Conservation (phyloP, 2,888 invertebrate species). For the Sepiola atlantica region DNA sequence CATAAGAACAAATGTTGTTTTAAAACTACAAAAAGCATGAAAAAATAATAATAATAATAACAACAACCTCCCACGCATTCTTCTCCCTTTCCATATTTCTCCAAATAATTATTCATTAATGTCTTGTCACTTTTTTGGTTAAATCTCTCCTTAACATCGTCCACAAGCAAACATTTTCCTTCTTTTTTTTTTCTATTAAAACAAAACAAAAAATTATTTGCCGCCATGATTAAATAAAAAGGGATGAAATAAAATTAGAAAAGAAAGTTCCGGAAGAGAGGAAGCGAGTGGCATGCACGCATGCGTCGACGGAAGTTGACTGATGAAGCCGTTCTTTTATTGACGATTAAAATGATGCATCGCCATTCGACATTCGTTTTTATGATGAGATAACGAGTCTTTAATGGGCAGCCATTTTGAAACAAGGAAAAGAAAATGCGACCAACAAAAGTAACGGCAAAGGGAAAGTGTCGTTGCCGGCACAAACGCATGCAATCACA, state of each 20-base stretch:
- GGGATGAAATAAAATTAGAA: background rate
- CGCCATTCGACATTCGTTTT: constrained; percentile 1
- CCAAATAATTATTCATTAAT: too few species aligned
- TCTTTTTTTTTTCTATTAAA: background rate
- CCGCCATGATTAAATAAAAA: background rate
- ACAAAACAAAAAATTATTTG: background rate
- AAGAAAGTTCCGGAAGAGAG: background rate
- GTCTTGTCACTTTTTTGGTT: background rate
- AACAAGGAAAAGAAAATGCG: background rate
- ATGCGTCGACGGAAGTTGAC: constrained; percentile 18
- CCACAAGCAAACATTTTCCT: background rate
- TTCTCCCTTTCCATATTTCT: too few species aligned
- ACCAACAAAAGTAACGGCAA: background rate
- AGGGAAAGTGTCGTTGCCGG: background rate
- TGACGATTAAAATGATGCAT: constrained; percentile 32
- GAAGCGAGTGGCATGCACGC: background rate
- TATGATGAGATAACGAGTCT: background rate
- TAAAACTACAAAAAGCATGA: background rate
- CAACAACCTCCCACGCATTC: too few species aligned
- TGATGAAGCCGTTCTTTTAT: constrained; percentile 32
- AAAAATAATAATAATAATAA: too few species aligned
- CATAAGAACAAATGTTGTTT: background rate
- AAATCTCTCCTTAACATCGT: background rate
- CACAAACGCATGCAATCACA: background rate
- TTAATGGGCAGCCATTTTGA: background rate